Evolutionary conservation across 1,140 invertebrate species (phyloP).

Genomic region (Anastrepha ludens): DNA sequence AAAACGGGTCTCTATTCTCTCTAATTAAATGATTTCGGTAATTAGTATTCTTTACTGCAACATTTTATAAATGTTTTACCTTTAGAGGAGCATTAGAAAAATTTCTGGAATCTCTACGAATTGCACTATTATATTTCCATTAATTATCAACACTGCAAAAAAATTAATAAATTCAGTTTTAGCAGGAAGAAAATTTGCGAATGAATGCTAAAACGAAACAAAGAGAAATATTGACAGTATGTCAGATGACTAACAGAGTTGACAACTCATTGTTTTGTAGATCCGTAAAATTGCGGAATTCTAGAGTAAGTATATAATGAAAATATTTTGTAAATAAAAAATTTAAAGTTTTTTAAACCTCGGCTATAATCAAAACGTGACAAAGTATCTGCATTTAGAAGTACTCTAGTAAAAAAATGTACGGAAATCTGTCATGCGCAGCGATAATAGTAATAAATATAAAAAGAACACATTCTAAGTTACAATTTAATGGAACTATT

Average conservation of each 20-base stretch:
- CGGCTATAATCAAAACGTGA: too few relatives aligned
- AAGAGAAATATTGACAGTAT: background rate
- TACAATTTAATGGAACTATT: too few relatives aligned
- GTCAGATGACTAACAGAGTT: slow-evolving; percentile 37
- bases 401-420: too few relatives aligned
- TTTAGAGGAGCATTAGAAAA: background rate
- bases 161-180: background rate
- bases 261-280: background rate
- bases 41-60: background rate
- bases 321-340: too few relatives aligned
- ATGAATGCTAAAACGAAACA: background rate
- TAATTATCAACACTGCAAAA: background rate
- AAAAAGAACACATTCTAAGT: too few relatives aligned
- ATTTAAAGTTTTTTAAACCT: too few relatives aligned
- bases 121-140: background rate
- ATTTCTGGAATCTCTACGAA: background rate
- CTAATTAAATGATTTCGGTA: background rate
- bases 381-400: too few relatives aligned
- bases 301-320: background rate
- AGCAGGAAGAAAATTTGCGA: slow-evolving; percentile 5
- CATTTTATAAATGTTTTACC: background rate
- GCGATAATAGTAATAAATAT: too few relatives aligned
- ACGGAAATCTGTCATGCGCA: too few relatives aligned
- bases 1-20: background rate
- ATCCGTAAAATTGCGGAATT: background rate